phyloP scores from a whole-genome alignment of 2,888 invertebrate species.

The Drosophila borborema region DNA sequence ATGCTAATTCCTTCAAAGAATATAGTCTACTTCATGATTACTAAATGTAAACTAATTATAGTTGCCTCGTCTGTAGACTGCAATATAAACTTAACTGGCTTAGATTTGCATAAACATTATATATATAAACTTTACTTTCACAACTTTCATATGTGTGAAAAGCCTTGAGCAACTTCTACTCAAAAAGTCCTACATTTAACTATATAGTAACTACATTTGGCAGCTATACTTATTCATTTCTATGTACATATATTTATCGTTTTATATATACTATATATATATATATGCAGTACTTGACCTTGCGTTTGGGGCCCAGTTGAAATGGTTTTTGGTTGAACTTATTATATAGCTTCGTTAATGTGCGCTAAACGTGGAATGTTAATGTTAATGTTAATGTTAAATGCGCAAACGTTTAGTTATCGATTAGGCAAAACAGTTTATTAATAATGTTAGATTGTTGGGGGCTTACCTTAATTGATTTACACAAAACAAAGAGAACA shows the following conservation, averaged over 20 bases:
- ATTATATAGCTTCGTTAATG: background rate
- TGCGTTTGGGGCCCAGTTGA: background rate
- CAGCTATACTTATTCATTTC: background rate
- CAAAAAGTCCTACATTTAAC: background rate
- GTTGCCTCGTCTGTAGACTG: background rate
- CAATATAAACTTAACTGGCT: background rate
- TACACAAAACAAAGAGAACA: conserved; percentile 11
- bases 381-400: conserved; percentile 14
- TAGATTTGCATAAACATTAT: background rate
- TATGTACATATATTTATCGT: background rate
- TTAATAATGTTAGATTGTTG: conserved; percentile 43
- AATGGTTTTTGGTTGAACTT: background rate
- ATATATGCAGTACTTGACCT: background rate
- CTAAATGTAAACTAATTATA: background rate
- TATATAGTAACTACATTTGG: background rate
- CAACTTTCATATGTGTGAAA: background rate
- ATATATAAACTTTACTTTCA: background rate
- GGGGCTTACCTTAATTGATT: conserved; percentile 45
- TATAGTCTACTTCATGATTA: background rate
- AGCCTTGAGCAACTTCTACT: background rate
- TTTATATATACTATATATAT: background rate
- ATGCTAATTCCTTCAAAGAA: background rate
- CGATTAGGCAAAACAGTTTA: conserved; percentile 52
- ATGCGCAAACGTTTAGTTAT: conserved; percentile 28
- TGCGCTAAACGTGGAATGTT: conserved; percentile 5